A percentile compares a stretch with the other conserved stretches of the same genome.
Evolutionary conservation across 2,888 invertebrate species (phyloP).

Genomic region (Rhaphigaster nebulosa): DNA sequence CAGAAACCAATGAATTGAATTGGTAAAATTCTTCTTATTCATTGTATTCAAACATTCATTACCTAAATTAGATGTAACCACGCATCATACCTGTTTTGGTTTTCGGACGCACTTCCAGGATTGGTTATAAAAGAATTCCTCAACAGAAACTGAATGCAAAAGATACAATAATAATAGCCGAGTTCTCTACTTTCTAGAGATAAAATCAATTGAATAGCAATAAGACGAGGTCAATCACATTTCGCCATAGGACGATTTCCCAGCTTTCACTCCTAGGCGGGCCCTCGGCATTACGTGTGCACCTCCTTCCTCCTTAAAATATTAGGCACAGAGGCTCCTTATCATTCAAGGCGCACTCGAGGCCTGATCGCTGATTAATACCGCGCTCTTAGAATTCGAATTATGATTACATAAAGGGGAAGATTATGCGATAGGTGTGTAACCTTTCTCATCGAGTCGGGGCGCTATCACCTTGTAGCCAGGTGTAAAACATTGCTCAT

Average conservation of each 20-base stretch:
- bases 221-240: conserved; percentile 27
- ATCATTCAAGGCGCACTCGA: conserved; percentile 39
- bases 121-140: not conserved
- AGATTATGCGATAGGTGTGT: conserved; percentile 9
- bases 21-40: no score
- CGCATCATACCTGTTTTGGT: no score
- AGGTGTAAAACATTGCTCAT: conserved; percentile 42
- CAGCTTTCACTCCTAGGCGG: conserved; percentile 20
- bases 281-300: not conserved
- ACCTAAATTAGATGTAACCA: not conserved
- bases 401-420: conserved; percentile 37
- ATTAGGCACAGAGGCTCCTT: not conserved
- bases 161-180: conserved; percentile 18
- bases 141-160: not conserved
- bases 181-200: conserved; percentile 13
- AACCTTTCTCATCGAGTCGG: not conserved
- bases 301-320: conserved; percentile 1
- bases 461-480: conserved; percentile 26
- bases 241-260: conserved; percentile 5
- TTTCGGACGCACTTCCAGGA: not conserved
- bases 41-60: no score
- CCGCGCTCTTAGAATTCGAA: conserved; percentile 14
- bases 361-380: conserved; percentile 28
- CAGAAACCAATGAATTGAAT: no score
- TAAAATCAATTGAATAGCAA: conserved; percentile 38